Evolutionary conservation across 1,140 invertebrate species (phyloP).

Genomic region (Pachypeltis micranthus): DNA sequence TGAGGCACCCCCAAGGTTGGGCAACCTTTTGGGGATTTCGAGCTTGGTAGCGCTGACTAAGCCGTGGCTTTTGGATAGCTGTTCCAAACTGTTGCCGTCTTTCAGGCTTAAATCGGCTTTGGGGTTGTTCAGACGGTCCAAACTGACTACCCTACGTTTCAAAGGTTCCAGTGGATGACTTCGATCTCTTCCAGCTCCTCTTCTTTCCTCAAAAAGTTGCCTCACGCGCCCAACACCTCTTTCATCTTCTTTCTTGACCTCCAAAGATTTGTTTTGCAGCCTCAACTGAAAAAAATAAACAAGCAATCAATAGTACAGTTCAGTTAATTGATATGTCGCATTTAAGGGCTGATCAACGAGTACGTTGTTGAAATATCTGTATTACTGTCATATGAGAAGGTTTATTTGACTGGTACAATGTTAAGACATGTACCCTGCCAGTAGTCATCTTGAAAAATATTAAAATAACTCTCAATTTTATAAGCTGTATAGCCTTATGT

Average conservation of each 20-base stretch:
- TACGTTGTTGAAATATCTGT: too few relatives aligned
- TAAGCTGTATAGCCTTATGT: too few relatives aligned
- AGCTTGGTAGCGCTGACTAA: neutral
- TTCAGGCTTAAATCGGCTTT: neutral
- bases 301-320: too few relatives aligned
- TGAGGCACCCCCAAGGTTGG: constrained; percentile 12
- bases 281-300: constrained; percentile 1
- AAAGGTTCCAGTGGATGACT: constrained; percentile 33
- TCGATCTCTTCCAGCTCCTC: constrained; percentile 29
- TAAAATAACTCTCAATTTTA: too few relatives aligned
- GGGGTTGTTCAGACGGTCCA: constrained; percentile 2
- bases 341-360: too few relatives aligned
- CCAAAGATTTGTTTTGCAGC: neutral
- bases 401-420: too few relatives aligned
- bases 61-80: neutral
- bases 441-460: too few relatives aligned
- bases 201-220: constrained; percentile 25
- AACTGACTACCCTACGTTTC: constrained; percentile 13
- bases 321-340: too few relatives aligned
- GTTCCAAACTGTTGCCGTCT: neutral
- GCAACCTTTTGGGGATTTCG: neutral
- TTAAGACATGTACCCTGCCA: too few relatives aligned
- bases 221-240: constrained; percentile 23
- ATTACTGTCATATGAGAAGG: too few relatives aligned
- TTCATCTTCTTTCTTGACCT: neutral